Base-by-base conservation (phyloP, 2,888 invertebrate genomes). In the Zygothrica quintamaculata region DNA sequence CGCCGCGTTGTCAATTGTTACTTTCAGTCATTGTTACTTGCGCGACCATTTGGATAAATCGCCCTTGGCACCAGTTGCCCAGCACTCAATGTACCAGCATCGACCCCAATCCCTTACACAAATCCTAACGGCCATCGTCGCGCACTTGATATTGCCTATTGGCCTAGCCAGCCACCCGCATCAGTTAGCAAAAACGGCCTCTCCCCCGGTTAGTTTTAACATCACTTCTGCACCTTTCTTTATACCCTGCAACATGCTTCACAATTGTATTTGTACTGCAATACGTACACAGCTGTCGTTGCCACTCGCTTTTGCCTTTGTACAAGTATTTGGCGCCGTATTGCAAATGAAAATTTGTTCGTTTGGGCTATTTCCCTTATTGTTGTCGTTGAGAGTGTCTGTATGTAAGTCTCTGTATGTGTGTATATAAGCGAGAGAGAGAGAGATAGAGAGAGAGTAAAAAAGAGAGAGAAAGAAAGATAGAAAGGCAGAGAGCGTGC, bases 101-200 rank as follows among this genome's bases (percentile, higher is more conserved):
- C 73, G 74, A 59, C 74, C 74, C 50, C 57, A 74, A 69, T 79
- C 58, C 44, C 47, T 58, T 33, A 26, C 40, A 26, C 43, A 62
- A 65, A 65, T 71, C 72, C 74, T 50, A 73, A 66, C 61, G 74
- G 47, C 67, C 65, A 64, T 55, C 65, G 69, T 25, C 70, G 77
- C 64, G 81, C 61, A 70, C 80, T 84, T 80, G 80, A 81, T 84
- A 84, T 84, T 80, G 84, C 64, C 78, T 71, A 75, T 84, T 84
- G 79, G 84, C 79, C 79, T 65, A 79, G 70, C 67, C 65, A 48
- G 15, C 1, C 56, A 29, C 56, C 44, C 53, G 26, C 60, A 16
- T 48, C 58, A 40, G 26, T 34, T 37, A 25, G n/a, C 33, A 22
- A 13, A 13, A 1, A 3, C 15, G n/a, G 9, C 39, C 18, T 18